Percentiles rank a stretch among this genome's conserved stretches.
These are phyloP conservation scores for Coccyzus lansbergi DNA, from an alignment of 2,797 vertebrate species.

Conservation along the genomic window DNA sequence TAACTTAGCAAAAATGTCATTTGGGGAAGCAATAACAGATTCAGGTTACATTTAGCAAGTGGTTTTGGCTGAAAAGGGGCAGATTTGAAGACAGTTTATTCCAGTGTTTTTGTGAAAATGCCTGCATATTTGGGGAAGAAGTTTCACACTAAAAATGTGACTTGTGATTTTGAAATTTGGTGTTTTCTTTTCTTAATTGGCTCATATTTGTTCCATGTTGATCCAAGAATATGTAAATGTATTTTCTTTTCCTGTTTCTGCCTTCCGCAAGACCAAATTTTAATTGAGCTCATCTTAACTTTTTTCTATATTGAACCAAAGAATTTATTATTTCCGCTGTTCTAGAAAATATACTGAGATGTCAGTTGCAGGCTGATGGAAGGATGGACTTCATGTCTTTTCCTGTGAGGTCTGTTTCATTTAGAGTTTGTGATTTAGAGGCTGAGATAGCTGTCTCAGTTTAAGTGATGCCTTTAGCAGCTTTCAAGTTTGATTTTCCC, in stretches of 20 bases:
- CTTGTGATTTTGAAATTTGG: neutral
- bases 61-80: neutral
- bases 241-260: neutral
- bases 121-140: neutral
- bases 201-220: neutral
- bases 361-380: neutral
- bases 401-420: neutral
- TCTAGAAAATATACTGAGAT: neutral
- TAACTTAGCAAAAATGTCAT: conserved; percentile 32
- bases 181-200: neutral
- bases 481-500: conserved; percentile 12
- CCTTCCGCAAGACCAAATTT: neutral
- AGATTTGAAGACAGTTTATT: neutral
- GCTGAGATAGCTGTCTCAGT: neutral
- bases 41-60: conserved; percentile 23
- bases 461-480: neutral
- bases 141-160: neutral
- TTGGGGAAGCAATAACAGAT: conserved; percentile 20
- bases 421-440: neutral
- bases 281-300: neutral
- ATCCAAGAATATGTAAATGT: neutral
- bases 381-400: neutral
- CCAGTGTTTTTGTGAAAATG: neutral
- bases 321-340: neutral
- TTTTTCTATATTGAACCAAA: neutral